A percentile compares a stretch with the other conserved stretches of the same genome.
These are phyloP conservation scores for Tragelaphus strepsiceros DNA, from an alignment of 2,113 vertebrate genomes.

Conservation along the genomic window DNA sequence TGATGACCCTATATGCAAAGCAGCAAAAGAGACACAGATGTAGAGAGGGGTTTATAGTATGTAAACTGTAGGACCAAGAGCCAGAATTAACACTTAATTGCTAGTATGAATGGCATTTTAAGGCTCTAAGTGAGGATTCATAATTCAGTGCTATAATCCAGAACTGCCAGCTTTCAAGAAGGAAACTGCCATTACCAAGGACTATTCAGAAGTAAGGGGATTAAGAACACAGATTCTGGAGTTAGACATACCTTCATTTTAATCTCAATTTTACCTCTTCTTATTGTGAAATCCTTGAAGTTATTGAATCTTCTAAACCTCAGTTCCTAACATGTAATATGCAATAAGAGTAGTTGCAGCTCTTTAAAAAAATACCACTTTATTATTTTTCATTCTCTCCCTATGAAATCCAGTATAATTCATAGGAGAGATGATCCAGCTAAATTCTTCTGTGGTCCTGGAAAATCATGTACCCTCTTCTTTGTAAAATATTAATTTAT, in stretches of 20 bases:
- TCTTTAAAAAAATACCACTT: neutral
- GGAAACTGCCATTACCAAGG: neutral
- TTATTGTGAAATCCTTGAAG: neutral
- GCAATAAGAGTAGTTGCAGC: neutral
- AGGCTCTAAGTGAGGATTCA: neutral
- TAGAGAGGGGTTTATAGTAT: neutral
- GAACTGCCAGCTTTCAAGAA: neutral
- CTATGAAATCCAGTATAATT: neutral
- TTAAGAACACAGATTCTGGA: neutral
- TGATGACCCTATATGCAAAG: rapidly evolving
- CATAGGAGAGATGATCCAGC: neutral
- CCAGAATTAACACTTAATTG: neutral
- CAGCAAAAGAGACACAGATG: neutral
- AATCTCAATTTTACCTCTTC: neutral
- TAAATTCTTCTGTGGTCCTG: neutral
- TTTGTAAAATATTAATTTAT: neutral
- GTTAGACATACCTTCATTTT: neutral
- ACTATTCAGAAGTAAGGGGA: neutral
- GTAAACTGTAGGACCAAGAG: neutral
- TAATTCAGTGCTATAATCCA: neutral
- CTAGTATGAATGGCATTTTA: neutral
- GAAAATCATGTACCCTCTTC: neutral
- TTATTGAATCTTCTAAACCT: neutral
- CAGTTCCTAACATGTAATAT: neutral
- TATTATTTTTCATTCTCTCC: neutral